These are phyloP conservation scores for Xenentodon cancila DNA, from an alignment of 2,797 vertebrate species.

Conservation along the genomic window DNA sequence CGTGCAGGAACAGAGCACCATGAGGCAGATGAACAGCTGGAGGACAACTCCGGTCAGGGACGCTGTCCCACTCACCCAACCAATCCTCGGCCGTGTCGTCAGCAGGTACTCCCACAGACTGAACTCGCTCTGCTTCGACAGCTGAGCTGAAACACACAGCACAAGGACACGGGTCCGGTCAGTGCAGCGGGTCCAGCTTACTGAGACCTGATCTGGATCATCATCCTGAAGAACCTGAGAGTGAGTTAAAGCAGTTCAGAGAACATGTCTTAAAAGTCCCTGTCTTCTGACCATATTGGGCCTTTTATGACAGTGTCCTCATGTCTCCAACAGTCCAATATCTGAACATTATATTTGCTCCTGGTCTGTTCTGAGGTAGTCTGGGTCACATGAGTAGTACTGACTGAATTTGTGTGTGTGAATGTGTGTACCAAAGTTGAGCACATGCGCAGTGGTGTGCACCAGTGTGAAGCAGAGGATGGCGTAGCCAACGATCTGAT, in stretches of 20 bases:
- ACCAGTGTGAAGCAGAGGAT: constrained; percentile 76
- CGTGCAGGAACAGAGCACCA: constrained; percentile 87
- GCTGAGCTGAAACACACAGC: constrained; percentile 62
- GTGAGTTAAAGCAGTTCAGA: no score
- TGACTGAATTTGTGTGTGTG: background rate
- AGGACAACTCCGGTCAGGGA: constrained; percentile 83
- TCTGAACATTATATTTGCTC: no score
- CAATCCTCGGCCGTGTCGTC: constrained; percentile 80
- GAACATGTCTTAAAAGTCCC: no score
- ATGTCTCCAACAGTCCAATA: no score
- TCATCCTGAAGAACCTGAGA: no score
- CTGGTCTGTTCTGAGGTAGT: no score
- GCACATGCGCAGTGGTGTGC: constrained; percentile 83
- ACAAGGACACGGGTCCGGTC: background rate
- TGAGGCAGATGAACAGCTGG: constrained; percentile 81
- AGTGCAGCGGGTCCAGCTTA: background rate
- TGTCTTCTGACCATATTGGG: no score
- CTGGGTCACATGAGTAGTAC: background rate
- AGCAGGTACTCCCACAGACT: constrained; percentile 86
- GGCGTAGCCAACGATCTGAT: constrained; percentile 88
- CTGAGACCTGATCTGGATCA: no score
- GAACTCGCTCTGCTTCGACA: constrained; percentile 57
- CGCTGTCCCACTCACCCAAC: constrained; percentile 84
- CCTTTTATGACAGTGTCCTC: no score
- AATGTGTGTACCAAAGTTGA: constrained; percentile 84